phyloP scores from a whole-genome alignment of 2,888 invertebrate species.

The Sylvicola fuscatus region DNA sequence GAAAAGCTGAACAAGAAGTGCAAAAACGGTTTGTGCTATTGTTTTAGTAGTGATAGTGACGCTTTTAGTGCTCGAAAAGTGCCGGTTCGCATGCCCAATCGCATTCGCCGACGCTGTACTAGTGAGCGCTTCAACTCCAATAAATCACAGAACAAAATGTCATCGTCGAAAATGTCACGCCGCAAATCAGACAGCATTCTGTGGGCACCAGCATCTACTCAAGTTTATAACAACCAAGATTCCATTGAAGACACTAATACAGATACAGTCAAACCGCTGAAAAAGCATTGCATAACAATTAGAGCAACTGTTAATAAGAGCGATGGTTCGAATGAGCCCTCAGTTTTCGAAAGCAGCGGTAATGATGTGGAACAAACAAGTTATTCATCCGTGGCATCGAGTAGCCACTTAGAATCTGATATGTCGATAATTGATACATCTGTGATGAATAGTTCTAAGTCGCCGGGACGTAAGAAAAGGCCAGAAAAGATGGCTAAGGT shows the following conservation, averaged over 20 bases:
- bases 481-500: conserved; percentile 10
- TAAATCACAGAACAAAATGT: background rate
- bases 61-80: conserved; percentile 6
- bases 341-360: background rate
- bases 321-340: too few species aligned
- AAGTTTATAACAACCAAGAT: too few species aligned
- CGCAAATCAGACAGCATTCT: too few species aligned
- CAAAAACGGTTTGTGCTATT: conserved; percentile 23
- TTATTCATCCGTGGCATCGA: background rate
- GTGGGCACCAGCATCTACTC: too few species aligned
- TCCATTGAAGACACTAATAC: too few species aligned
- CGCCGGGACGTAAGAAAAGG: conserved; percentile 2
- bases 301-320: too few species aligned
- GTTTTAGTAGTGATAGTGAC: conserved; percentile 24
- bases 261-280: too few species aligned
- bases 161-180: too few species aligned
- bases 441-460: conserved; percentile 2
- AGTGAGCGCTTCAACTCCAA: background rate
- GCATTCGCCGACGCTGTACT: background rate
- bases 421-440: too few species aligned
- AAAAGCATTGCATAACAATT: too few species aligned
- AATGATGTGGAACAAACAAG: background rate
- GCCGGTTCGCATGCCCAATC: background rate
- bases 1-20: conserved; percentile 17
- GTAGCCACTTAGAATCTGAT: too few species aligned